phyloP scores from a whole-genome alignment of 1,140 invertebrate genomes.

The fruit fly (Drosophila melanogaster) region Release_6_plus_ISO1_MT NC_004354.4:4742501-4743000 shows the following conservation, averaged over 20 bases:
- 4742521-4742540: conserved; percentile 25
- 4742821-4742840: neutral
- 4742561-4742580: conserved; percentile 2
- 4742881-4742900: conserved; percentile 54
- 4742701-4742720: neutral
- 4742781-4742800: neutral
- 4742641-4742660: neutral
- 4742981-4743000: neutral
- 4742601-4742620: conserved; percentile 13
- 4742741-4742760: neutral
- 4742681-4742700: neutral
- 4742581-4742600: conserved; percentile 47
- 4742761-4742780: no score
- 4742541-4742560: neutral
- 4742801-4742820: neutral
- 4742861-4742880: conserved; percentile 24
- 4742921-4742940: conserved; percentile 11
- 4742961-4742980: conserved; percentile 13
- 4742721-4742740: neutral
- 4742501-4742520: conserved; percentile 38
- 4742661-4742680: neutral
- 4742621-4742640: conserved; percentile 14
- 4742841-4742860: conserved; percentile 4
- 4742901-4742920: conserved; percentile 15
- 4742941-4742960: neutral